Evolutionary conservation across 2,113 vertebrate genomes (phyloP), one percentile per base, ranked within the genome.

Genomic region (Callocephalon fimbriatum): DNA sequence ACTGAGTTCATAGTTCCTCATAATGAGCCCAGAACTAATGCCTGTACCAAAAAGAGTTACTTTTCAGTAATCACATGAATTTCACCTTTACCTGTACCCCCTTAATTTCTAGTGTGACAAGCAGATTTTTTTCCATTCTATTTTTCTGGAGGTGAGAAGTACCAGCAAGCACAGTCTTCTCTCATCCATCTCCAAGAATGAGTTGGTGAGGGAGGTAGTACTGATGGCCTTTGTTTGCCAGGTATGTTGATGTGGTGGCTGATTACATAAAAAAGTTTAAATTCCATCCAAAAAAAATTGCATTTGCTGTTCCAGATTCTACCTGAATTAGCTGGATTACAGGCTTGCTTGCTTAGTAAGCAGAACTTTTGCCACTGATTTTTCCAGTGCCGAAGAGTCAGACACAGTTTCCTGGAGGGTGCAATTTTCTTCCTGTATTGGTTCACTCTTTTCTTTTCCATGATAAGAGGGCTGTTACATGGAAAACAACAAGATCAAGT

Each of bases 1-100:
- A 93, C 86, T 75, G 53, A 97, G 81, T 95, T 96, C 91, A 95
- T 40, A 91, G 81, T 53, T 92, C 86, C 91, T 86, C 42, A 0
- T 95, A 95, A 86, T 65, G 84, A 90, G 84, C 63, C 53, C 62
- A 63, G 86, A 32, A 37, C 20, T 76, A 42, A 91, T 94, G 94
- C 91, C 78, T 94, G 26, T 78, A 94, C 94, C 89, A 89, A 92
- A 79, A 93, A 78, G 25, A 92, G 68, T 59, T 84, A 48, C 31
- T 86, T 88, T 66, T 76, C 85, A 76, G 85, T 74, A 94, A 95
- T 77, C 78, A 75, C 67, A 51, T 65, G 40, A 58, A 27, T 80
- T 91, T 83, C 54, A 71, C 65, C 76, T 70, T 59, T 58, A 70
- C 47, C 37, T 51, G 50, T 18, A 23, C 50, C 8, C 45, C 77